Evolutionary conservation across 2,797 vertebrate species (phyloP).

Genomic region (Carduelis carduelis): DNA sequence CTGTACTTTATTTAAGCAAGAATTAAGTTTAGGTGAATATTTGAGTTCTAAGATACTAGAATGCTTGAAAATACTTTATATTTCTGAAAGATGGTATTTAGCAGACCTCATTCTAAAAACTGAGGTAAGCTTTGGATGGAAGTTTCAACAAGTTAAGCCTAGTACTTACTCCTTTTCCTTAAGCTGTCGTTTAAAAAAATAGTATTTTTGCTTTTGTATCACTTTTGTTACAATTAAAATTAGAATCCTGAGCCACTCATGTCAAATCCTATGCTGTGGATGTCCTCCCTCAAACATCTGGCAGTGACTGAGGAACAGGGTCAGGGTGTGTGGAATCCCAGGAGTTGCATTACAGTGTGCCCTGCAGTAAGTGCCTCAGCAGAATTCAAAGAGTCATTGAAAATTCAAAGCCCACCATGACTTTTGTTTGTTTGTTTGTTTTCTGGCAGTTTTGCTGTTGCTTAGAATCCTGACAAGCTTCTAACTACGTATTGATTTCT

Average conservation of each 20-base stretch:
- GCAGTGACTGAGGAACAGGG: background rate
- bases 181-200: background rate
- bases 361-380: background rate
- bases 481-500: constrained; percentile 53
- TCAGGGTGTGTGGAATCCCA: background rate
- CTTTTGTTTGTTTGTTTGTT: background rate
- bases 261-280: background rate
- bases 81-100: background rate
- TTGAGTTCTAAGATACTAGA: background rate
- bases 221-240: background rate
- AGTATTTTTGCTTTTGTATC: background rate
- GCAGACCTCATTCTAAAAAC: background rate
- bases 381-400: background rate
- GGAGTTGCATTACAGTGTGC: background rate
- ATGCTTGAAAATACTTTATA: background rate
- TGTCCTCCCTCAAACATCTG: background rate
- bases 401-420: background rate
- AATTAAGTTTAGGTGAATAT: background rate
- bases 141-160: background rate
- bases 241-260: background rate
- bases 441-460: constrained; percentile 1
- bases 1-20: background rate
- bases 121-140: background rate
- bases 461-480: constrained; percentile 30
- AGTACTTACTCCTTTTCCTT: background rate